Evolutionary conservation across 2,113 vertebrate species (phyloP).

Genomic region (Hyaena hyaena): DNA sequence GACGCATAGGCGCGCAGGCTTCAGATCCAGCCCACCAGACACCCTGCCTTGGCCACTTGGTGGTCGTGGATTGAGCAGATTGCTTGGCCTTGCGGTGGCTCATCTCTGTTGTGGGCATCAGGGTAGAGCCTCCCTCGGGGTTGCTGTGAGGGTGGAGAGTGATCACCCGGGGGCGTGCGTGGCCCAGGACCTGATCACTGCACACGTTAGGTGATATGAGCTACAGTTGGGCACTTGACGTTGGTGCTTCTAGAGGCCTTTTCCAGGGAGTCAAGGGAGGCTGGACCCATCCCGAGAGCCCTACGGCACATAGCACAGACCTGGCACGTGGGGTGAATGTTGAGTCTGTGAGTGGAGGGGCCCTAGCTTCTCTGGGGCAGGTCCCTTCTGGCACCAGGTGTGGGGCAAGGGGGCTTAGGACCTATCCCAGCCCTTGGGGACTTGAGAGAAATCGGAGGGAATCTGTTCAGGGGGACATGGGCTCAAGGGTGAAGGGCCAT

Average conservation of each 20-base stretch:
- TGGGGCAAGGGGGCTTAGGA: too few relatives aligned
- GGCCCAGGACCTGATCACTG: rapidly evolving
- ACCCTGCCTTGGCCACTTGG: rapidly evolving
- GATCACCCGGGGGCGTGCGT: not conserved
- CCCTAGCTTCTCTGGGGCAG: not conserved
- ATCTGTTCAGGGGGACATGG: not conserved
- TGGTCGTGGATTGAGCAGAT: not conserved
- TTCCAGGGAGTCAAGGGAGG: not conserved
- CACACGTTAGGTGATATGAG: not conserved
- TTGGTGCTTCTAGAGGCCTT: not conserved
- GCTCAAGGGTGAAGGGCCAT: not conserved
- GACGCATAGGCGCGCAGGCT: not conserved
- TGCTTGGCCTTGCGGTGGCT: not conserved
- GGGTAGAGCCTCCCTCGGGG: not conserved
- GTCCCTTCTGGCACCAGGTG: not conserved
- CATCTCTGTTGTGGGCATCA: not conserved
- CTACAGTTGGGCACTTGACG: not conserved
- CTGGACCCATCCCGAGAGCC: not conserved
- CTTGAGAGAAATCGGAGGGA: not conserved
- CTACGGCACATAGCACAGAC: not conserved
- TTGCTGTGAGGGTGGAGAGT: not conserved
- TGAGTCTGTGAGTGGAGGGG: not conserved
- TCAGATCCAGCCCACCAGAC: not conserved
- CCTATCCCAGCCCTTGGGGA: not conserved
- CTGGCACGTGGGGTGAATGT: not conserved